Conservation (phyloP, 2,797 vertebrate species). For the Rhabdomys pumilio region DNA sequence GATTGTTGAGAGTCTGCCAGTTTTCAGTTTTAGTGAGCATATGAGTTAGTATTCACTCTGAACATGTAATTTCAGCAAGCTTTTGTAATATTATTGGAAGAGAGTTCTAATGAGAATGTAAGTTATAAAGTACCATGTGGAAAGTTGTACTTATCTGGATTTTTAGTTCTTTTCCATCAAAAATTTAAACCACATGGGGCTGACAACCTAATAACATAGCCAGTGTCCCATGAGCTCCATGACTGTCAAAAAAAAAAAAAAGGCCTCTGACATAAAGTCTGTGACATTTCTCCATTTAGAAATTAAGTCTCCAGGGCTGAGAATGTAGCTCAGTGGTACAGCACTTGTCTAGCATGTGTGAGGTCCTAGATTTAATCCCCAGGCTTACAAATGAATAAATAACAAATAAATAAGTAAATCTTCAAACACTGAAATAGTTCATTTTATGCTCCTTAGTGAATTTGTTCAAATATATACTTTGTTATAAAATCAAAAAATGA, state of each 20-base stretch:
- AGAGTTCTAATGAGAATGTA: neutral
- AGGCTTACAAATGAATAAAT: neutral
- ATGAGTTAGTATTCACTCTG: neutral
- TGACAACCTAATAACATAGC: neutral
- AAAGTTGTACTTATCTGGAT: neutral
- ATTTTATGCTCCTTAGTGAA: neutral
- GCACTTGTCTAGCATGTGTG: neutral
- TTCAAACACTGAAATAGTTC: neutral
- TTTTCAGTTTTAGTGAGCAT: neutral
- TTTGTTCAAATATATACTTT: neutral
- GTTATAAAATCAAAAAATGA: neutral
- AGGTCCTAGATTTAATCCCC: neutral
- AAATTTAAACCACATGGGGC: neutral
- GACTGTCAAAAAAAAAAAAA: neutral
- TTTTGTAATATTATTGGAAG: neutral
- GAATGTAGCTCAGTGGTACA: neutral
- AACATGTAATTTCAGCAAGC: neutral
- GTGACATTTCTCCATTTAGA: slow-evolving; percentile 11
- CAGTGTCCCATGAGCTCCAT: neutral
- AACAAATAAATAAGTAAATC: neutral
- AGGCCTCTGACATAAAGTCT: neutral
- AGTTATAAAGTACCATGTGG: neutral
- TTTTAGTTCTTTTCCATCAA: neutral
- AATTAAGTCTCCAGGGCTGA: neutral
- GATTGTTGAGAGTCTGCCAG: neutral